Percentiles rank a stretch among this genome's conserved stretches.
These are phyloP conservation scores for Dusona sp. DNA, from an alignment of 2,888 invertebrate genomes.

Conservation along the genomic window DNA sequence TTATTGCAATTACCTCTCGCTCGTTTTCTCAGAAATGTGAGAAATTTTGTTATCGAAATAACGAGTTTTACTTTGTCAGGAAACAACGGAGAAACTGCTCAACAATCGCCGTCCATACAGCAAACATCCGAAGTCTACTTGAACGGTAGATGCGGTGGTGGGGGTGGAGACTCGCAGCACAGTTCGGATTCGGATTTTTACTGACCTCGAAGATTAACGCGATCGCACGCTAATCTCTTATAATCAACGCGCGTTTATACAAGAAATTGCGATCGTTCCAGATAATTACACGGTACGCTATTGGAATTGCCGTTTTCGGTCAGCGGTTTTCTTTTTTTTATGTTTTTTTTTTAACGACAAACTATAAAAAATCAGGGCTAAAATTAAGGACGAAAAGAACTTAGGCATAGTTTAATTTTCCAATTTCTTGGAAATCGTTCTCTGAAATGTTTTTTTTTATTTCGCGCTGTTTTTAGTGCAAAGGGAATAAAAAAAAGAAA, in stretches of 20 bases:
- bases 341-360: constrained; percentile 4
- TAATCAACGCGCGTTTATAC: constrained; percentile 46
- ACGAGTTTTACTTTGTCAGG: constrained; percentile 67
- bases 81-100: constrained; percentile 77
- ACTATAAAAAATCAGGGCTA: constrained; percentile 3
- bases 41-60: not conserved
- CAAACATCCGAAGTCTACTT: constrained; percentile 80
- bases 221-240: constrained; percentile 67
- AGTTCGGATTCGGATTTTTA: constrained; percentile 81
- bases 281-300: constrained; percentile 43
- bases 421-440: not conserved
- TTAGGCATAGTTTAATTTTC: not conserved
- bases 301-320: constrained; percentile 53
- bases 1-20: too few species aligned
- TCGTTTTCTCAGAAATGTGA: not conserved
- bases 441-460: not conserved
- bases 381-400: not conserved
- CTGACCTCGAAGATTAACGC: constrained; percentile 75
- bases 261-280: constrained; percentile 52
- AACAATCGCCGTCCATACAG: constrained; percentile 79
- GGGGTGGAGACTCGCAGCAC: constrained; percentile 78
- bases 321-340: not conserved
- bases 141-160: constrained; percentile 74
- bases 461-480: not conserved
- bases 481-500: not conserved